Conservation (phyloP, 1,140 invertebrate genomes). For the Parapsyche elsis region DNA sequence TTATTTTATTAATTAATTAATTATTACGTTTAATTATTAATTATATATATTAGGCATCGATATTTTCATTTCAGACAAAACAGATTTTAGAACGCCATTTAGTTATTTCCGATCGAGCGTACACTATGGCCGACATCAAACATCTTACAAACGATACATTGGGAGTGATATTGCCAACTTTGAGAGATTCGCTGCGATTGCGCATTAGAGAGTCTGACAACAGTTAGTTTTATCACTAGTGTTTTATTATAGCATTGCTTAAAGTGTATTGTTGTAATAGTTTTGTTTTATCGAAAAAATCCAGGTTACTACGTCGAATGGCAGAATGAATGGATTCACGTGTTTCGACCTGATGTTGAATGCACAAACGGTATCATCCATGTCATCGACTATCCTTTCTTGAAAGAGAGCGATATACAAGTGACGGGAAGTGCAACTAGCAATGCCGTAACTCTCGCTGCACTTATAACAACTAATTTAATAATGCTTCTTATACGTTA, state of each 20-base stretch:
- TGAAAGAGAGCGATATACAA: constrained; percentile 85
- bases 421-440: constrained; percentile 69
- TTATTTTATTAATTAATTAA: background rate
- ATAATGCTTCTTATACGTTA: constrained; percentile 43
- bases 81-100: constrained; percentile 86
- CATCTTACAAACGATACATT: constrained; percentile 71
- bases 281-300: constrained; percentile 52
- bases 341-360: constrained; percentile 89
- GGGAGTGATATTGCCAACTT: constrained; percentile 73
- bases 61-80: constrained; percentile 71
- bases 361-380: constrained; percentile 95
- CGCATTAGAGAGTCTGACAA: constrained; percentile 79
- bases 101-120: constrained; percentile 76
- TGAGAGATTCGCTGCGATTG: constrained; percentile 76
- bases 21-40: background rate
- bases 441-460: constrained; percentile 56
- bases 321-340: constrained; percentile 82
- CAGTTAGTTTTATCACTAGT: constrained; percentile 70
- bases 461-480: constrained; percentile 58
- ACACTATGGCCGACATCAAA: constrained; percentile 82
- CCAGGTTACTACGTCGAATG: constrained; percentile 85
- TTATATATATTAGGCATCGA: background rate
- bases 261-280: constrained; percentile 10
- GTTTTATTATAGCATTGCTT: background rate
- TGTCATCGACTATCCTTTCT: constrained; percentile 86